Conservation (phyloP, 2,797 vertebrate genomes). For the Darevskia nairensis region DNA sequence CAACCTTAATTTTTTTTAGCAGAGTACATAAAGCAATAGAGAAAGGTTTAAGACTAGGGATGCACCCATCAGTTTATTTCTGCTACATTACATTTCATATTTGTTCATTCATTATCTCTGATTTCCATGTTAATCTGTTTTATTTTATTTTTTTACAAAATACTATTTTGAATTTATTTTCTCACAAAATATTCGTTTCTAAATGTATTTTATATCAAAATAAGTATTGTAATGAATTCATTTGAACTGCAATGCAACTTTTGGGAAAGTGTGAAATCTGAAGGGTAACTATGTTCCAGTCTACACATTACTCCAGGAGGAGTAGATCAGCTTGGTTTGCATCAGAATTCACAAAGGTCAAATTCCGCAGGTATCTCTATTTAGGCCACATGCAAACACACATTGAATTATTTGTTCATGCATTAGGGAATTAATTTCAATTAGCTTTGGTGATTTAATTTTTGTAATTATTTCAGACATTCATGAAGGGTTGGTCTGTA, state of each 20-base stretch:
- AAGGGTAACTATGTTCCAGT: no score
- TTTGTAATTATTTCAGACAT: neutral
- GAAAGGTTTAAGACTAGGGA: no score
- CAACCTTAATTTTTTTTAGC: neutral
- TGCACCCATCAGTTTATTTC: no score
- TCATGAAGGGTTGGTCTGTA: neutral
- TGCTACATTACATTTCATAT: no score
- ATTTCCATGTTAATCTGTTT: no score
- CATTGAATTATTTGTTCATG: neutral
- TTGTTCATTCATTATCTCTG: no score
- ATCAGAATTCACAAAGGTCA: neutral
- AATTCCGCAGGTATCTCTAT: neutral
- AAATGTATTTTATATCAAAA: no score
- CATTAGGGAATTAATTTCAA: neutral
- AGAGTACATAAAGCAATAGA: neutral
- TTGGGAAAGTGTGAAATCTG: neutral
- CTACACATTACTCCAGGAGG: no score
- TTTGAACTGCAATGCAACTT: neutral
- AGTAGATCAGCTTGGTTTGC: no score
- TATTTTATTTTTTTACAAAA: no score
- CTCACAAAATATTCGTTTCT: no score
- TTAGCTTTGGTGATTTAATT: neutral
- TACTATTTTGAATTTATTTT: no score
- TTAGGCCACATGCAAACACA: neutral
- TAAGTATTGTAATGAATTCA: neutral